A percentile compares a stretch with the other conserved stretches of the same genome.
These are phyloP conservation scores for Scolopax rusticola DNA, from an alignment of 2,797 vertebrate species.

Conservation along the genomic window DNA sequence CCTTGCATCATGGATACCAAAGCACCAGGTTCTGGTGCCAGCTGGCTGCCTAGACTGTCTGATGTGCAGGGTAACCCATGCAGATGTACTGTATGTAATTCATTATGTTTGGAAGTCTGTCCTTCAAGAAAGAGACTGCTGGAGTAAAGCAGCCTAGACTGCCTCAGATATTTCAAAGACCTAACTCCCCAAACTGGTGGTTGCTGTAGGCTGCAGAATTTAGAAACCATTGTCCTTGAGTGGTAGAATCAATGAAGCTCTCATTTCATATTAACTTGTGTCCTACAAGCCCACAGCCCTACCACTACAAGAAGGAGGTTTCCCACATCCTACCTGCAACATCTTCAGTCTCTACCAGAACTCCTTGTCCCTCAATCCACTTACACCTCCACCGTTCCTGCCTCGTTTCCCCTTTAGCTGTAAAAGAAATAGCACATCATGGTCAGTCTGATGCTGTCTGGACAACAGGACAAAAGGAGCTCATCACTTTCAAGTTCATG, in stretches of 20 bases:
- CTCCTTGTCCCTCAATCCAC: not conserved
- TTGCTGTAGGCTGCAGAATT: not conserved
- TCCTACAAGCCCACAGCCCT: not conserved
- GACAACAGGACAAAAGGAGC: not conserved
- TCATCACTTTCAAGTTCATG: not conserved
- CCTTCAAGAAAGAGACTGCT: not conserved
- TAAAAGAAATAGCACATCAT: not conserved
- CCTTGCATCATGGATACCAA: not conserved
- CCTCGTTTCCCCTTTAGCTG: not conserved
- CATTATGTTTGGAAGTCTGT: not conserved
- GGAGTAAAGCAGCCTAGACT: not conserved
- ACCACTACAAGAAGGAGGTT: not conserved
- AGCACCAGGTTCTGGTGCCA: accelerated
- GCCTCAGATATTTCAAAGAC: not conserved
- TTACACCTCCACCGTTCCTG: not conserved
- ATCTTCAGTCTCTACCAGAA: not conserved
- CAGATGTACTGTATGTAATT: not conserved
- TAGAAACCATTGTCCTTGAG: not conserved
- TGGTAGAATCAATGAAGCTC: not conserved
- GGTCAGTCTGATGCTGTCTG: not conserved
- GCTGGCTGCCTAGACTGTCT: not conserved
- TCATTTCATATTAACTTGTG: not conserved
- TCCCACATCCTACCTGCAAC: not conserved
- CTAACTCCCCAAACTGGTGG: not conserved
- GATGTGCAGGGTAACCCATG: not conserved